Evolutionary conservation across 2,888 invertebrate species (phyloP).

Genomic region (Parnassius glacialis): DNA sequence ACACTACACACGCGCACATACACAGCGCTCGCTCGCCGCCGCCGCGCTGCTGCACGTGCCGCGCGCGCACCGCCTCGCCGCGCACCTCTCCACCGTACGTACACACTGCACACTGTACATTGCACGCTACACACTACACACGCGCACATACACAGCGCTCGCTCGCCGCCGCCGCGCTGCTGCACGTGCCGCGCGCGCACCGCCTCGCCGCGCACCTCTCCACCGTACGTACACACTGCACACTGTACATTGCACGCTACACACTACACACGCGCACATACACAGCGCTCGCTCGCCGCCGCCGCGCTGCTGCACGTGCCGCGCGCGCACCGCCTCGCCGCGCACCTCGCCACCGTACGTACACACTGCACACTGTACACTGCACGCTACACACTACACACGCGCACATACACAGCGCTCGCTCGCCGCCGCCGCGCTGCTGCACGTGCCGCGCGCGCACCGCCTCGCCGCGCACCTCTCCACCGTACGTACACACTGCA

Average conservation of each 20-base stretch:
- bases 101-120: too few species aligned
- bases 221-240: conserved; percentile 70
- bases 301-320: conserved; percentile 61
- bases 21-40: conserved; percentile 86
- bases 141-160: too few species aligned
- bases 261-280: too few species aligned
- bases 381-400: too few species aligned
- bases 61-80: conserved; percentile 83
- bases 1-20: too few species aligned
- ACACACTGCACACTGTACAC: too few species aligned
- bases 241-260: too few species aligned
- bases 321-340: conserved; percentile 83
- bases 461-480: conserved; percentile 90
- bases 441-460: conserved; percentile 68
- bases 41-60: conserved; percentile 61
- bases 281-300: conserved; percentile 86
- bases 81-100: conserved; percentile 87
- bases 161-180: conserved; percentile 77
- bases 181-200: conserved; percentile 68
- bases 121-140: too few species aligned
- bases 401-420: too few species aligned
- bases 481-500: conserved; percentile 71
- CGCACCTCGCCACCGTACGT: conserved; percentile 87
- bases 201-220: conserved; percentile 90
- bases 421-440: conserved; percentile 77